Base-by-base conservation (phyloP, 1,140 invertebrate genomes). In the Papilio machaon region DNA sequence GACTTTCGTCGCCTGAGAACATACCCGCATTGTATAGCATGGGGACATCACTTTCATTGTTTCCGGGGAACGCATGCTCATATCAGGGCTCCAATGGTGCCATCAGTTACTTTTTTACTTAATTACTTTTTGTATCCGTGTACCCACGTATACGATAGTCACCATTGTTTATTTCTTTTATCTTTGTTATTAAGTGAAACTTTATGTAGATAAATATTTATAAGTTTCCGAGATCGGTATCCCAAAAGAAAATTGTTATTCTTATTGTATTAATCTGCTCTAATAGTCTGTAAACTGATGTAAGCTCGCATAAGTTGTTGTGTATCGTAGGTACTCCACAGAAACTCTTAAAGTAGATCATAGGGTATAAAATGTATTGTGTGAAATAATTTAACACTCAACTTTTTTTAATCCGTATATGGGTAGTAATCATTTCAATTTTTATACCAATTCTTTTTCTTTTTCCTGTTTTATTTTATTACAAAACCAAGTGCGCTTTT, bases 1-100 rank as follows among this genome's bases (percentile, higher is more conserved):
- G 82, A 79, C 90, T 88, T 90, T 91, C 85, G 84, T 87, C 86
- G 86, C 86, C 89, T 91, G 89, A 87, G 90, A 91, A 91, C 85
- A 76, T 81, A 73, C 80, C n/a, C 81, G 73, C 82, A 82, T 84
- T 85, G 85, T 87, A 81, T 85, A 74, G 86, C 85, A 70, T 70
- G 64, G 64, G 64, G 64, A 70, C 52, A 85, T 87, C 88, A 88
- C 89, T 90, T 89, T 89, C 89, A 80, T 87, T 88, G 85, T 84
- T 88, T 87, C 84, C 86, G 85, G 81, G 82, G 81, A 86, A 86
- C 54, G 30, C 35, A 43, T 60, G 54, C 52, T 58, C 76, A 78
- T 78, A 78, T 78, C 76, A 58, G 19, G 35, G 15, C 49, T 60
- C 35, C 76, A 54, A 30, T 38, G 49, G 23, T 58, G n/a, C 54